Conservation (phyloP, 1,140 invertebrate genomes). For the Trichonephila inaurata region DNA sequence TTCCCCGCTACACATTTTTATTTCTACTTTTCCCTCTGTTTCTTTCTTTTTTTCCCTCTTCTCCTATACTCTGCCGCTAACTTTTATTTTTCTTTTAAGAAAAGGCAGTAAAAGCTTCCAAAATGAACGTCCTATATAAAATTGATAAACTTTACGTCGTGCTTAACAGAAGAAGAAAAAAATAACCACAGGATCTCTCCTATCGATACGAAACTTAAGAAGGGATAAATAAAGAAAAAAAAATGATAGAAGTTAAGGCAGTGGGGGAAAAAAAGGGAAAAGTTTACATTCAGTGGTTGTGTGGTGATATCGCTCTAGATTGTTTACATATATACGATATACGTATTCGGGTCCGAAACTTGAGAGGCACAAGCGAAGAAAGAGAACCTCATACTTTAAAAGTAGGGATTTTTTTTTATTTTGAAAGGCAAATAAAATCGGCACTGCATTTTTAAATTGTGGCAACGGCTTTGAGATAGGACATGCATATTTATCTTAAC, state of each 20-base stretch:
- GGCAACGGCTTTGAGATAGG: background rate
- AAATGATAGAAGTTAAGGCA: background rate
- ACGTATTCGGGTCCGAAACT: background rate
- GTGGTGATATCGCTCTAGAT: background rate
- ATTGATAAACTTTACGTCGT: conserved; percentile 72
- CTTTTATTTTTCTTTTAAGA: conserved; percentile 32
- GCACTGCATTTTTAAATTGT: background rate
- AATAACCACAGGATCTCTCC: conserved; percentile 14
- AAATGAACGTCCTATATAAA: conserved; percentile 74
- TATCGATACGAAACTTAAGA: conserved; percentile 34
- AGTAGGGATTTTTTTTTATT: no score
- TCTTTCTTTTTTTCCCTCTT: background rate
- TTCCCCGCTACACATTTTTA: conserved; percentile 57
- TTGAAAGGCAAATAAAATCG: background rate
- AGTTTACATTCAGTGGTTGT: background rate
- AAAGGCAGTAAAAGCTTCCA: conserved; percentile 64
- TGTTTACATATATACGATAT: conserved; percentile 4
- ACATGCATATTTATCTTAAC: background rate
- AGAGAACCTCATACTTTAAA: no score
- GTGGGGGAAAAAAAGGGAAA: background rate
- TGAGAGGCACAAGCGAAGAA: background rate
- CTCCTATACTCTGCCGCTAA: background rate
- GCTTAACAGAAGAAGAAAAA: conserved; percentile 38
- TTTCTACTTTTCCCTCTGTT: conserved; percentile 25
- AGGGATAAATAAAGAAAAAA: conserved; percentile 5